Evolutionary conservation across 1,140 invertebrate genomes (phyloP).

Genomic region (Anagrus nilaparvatae): DNA sequence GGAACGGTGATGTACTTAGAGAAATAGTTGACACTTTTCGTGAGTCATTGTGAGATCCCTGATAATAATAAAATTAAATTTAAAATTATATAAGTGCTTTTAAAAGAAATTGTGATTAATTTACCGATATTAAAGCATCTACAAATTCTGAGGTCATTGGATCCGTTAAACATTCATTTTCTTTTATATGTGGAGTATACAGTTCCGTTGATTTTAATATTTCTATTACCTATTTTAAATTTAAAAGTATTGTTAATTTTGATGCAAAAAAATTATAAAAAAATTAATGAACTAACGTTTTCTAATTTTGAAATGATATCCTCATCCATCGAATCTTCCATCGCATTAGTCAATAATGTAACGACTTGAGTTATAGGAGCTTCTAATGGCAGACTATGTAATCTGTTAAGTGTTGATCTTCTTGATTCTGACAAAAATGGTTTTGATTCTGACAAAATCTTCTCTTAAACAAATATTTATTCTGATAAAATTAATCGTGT

Average conservation of each 20-base stretch:
- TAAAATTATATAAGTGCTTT: slow-evolving; percentile 8
- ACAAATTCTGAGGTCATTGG: slow-evolving; percentile 83
- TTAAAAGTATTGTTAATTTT: no score
- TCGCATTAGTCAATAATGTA: slow-evolving; percentile 62
- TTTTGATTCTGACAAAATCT: no score
- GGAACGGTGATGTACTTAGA: slow-evolving; percentile 21
- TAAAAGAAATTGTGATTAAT: slow-evolving; percentile 14
- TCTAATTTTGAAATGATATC: slow-evolving; percentile 58
- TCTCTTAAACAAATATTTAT: no score
- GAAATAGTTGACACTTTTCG: slow-evolving; percentile 1
- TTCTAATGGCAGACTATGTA: slow-evolving; percentile 75
- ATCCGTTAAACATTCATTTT: slow-evolving; percentile 60
- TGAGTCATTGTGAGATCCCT: slow-evolving; percentile 25
- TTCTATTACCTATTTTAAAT: slow-evolving; percentile 40
- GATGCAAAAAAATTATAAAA: neutral
- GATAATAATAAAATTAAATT: slow-evolving; percentile 3
- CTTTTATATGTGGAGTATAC: slow-evolving; percentile 75
- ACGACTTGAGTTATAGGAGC: slow-evolving; percentile 89
- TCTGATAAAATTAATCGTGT: no score
- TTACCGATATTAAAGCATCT: slow-evolving; percentile 74
- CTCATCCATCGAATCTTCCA: slow-evolving; percentile 63
- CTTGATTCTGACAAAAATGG: slow-evolving; percentile 43
- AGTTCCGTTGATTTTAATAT: slow-evolving; percentile 80
- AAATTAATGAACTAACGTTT: slow-evolving; percentile 34
- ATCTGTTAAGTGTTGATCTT: slow-evolving; percentile 74